Percentiles rank a stretch among this genome's conserved stretches.
phyloP scores from a whole-genome alignment of 2,797 vertebrate genomes.

The Harpagifer antarcticus region DNA sequence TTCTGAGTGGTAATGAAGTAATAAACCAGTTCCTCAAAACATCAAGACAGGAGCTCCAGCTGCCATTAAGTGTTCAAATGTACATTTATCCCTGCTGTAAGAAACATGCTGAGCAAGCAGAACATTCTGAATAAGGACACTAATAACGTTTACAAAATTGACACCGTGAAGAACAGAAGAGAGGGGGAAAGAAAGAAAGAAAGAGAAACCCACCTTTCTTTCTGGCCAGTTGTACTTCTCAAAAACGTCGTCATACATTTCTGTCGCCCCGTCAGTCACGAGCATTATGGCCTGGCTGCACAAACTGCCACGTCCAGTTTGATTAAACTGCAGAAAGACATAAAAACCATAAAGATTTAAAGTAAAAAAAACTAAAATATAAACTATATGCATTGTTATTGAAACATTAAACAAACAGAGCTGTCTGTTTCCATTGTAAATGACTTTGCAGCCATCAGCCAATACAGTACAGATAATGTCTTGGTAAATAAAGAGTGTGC shows the following conservation, averaged over 20 bases:
- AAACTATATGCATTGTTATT: not conserved
- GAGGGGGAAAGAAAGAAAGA: not conserved
- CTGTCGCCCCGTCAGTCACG: constrained; percentile 95
- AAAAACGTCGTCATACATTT: constrained; percentile 95
- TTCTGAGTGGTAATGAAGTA: constrained; percentile 54
- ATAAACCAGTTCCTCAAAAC: constrained; percentile 67
- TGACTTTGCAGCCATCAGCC: constrained; percentile 22
- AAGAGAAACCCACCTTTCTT: constrained; percentile 88
- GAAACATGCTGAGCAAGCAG: constrained; percentile 52
- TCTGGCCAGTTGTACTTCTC: constrained; percentile 97
- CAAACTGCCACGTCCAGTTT: constrained; percentile 94
- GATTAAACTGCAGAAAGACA: constrained; percentile 89
- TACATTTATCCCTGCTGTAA: constrained; percentile 35
- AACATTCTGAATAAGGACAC: constrained; percentile 29
- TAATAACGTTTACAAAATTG: constrained; percentile 9
- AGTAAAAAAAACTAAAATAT: not conserved
- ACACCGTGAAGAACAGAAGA: not conserved
- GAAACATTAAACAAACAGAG: not conserved
- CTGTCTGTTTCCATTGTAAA: constrained; percentile 3
- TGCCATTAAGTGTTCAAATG: constrained; percentile 55
- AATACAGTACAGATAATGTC: constrained; percentile 48
- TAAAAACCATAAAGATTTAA: not conserved
- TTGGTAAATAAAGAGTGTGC: constrained; percentile 56
- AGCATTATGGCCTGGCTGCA: constrained; percentile 99
- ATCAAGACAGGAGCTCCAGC: constrained; percentile 54